Base-by-base conservation (phyloP, 2,797 vertebrate genomes). In the Artibeus lituratus region DNA sequence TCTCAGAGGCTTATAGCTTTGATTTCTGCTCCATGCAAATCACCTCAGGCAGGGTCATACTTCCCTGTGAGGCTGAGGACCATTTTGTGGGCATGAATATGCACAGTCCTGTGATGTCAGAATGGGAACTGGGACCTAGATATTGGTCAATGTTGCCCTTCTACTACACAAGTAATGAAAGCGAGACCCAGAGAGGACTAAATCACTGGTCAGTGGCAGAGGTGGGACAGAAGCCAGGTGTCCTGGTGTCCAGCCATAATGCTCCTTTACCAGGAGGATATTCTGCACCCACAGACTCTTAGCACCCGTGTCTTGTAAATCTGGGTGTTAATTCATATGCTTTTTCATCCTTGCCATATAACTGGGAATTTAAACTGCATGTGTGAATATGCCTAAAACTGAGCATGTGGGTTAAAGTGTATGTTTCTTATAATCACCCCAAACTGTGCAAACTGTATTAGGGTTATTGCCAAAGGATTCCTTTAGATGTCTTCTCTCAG, bases 1-100 rank as follows among this genome's bases (percentile, higher is more conserved):
- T 81, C 78, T 90, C 65, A 42, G 73, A 59, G 83, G 65, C 77
- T 90, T 65, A 59, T 11, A 18, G 39, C 44, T 90, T 87, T 96
- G 88, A 94, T 90, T 84, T 95, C 73, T 77, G 35, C 91, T 92
- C 55, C 69, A 73, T 84, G 95, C 85, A 96, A 92, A 95, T 94
- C 4, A 10, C 47, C 83, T 55, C 81, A 55, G 65, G 82, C 91
- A 80, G 83, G 89, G 78, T 70, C 47, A 24, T 12, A 59, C 24
- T 88, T 95, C 88, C 82, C 37, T 55, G 5, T 53, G 59, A 14
- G 69, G 78, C 57, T 44, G 26, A 87, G 44, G 90, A 57, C 62
- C 73, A 84, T 92, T 94, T 57, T 67, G 88, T 90, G 32, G 0
- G 0, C 37, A 93, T 96, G 90, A 94, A 95, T 94, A 96, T 94